These are phyloP conservation scores for Steinernema feltiae DNA, from an alignment of 1,140 invertebrate species.

Conservation along the genomic window DNA sequence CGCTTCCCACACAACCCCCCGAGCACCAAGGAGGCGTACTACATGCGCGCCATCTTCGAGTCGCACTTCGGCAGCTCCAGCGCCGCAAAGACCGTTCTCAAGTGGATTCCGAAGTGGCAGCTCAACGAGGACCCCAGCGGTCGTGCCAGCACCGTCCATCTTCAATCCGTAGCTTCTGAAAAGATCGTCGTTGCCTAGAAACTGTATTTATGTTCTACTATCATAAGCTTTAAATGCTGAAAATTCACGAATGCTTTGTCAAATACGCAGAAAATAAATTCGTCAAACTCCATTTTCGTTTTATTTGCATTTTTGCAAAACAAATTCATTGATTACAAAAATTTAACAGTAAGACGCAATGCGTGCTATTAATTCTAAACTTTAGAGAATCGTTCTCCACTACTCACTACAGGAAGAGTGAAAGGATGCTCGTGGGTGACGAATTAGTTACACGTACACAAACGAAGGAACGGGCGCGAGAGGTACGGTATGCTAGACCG, in stretches of 20 bases:
- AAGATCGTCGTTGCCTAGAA: not conserved
- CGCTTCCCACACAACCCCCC: constrained; percentile 54
- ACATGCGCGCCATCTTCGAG: constrained; percentile 50
- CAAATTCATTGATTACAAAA: too few relatives aligned
- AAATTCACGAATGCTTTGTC: too few relatives aligned
- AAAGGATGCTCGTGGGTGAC: too few relatives aligned
- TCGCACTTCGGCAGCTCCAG: constrained; percentile 47
- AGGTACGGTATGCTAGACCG: not conserved
- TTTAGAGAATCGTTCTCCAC: not conserved
- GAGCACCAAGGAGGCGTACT: constrained; percentile 55
- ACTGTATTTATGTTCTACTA: not conserved
- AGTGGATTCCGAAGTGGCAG: constrained; percentile 58
- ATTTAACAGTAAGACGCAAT: too few relatives aligned
- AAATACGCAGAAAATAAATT: too few relatives aligned
- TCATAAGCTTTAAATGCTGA: not conserved
- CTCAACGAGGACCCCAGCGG: constrained; percentile 51
- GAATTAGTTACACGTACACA: not conserved
- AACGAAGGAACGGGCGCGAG: not conserved
- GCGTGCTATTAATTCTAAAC: too few relatives aligned
- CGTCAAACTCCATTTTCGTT: too few relatives aligned
- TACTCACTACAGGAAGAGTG: too few relatives aligned
- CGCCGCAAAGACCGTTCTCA: constrained; percentile 51
- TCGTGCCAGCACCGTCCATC: constrained; percentile 39
- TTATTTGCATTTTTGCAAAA: too few relatives aligned
- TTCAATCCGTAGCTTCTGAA: not conserved